phyloP scores from a whole-genome alignment of 2,888 invertebrate genomes.

The Omphaloscelis lunosa region DNA sequence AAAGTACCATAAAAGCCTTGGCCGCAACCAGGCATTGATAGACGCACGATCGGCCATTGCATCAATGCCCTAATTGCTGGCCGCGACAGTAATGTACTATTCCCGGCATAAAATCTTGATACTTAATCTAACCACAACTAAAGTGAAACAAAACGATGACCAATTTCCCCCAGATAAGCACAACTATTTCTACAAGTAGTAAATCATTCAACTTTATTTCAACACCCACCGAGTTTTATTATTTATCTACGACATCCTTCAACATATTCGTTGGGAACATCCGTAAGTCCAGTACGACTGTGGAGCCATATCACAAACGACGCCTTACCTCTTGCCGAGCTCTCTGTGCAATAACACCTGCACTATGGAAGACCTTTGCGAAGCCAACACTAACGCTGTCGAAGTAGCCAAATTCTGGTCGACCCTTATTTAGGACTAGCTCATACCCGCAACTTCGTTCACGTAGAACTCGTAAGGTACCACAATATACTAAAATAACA shows the following conservation, averaged over 20 bases:
- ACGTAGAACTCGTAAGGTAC: no score
- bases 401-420: neutral
- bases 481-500: no score
- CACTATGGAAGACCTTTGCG: neutral
- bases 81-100: neutral
- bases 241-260: slow-evolving; percentile 37
- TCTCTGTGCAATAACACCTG: neutral
- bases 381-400: neutral
- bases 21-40: no score
- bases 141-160: neutral
- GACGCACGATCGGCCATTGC: no score
- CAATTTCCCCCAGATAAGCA: neutral
- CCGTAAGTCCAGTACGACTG: neutral
- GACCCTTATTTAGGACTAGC: neutral
- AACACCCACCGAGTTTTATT: neutral
- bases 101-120: neutral
- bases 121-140: neutral
- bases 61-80: no score
- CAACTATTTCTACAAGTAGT: neutral
- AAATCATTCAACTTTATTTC: neutral
- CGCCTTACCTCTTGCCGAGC: neutral
- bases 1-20: no score
- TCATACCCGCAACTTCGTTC: no score
- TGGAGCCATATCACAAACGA: neutral
- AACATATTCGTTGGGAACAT: slow-evolving; percentile 29